phyloP scores from a whole-genome alignment of 2,113 vertebrate species.

The Salvator merianae region DNA sequence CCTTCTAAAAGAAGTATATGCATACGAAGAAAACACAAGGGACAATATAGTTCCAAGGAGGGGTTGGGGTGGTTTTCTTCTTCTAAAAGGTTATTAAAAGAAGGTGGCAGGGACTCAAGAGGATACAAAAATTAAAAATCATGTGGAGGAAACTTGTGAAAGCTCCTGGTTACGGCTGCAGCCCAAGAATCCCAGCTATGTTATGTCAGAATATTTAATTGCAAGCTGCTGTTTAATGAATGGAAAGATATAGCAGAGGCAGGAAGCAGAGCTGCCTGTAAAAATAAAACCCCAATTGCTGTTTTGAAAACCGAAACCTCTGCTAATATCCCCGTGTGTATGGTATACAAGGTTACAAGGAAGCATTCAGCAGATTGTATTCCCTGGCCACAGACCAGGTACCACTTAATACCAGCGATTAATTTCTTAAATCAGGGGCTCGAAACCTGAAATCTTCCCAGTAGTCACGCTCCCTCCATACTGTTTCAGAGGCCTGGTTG shows the following conservation, averaged over 20 bases:
- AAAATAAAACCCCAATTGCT: conserved; percentile 62
- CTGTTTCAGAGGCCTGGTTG: neutral
- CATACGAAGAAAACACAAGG: conserved; percentile 59
- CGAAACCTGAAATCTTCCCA: neutral
- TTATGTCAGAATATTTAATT: conserved; percentile 75
- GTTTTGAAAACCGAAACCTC: conserved; percentile 35
- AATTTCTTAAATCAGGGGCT: neutral
- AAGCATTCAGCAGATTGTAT: conserved; percentile 20
- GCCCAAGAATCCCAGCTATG: conserved; percentile 78
- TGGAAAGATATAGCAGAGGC: conserved; percentile 72
- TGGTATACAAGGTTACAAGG: conserved; percentile 33
- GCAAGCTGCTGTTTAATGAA: conserved; percentile 73
- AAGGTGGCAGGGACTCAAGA: conserved; percentile 70
- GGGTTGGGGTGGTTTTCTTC: conserved; percentile 51
- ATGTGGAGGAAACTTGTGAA: conserved; percentile 73
- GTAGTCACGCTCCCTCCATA: neutral
- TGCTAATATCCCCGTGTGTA: conserved; percentile 20
- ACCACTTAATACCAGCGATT: conserved; percentile 8
- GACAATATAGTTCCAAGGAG: conserved; percentile 71
- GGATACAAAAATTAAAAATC: conserved; percentile 73
- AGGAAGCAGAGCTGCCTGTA: conserved; percentile 62
- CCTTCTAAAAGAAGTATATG: conserved; percentile 64
- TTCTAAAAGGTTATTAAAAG: conserved; percentile 71
- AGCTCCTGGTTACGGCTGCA: conserved; percentile 66
- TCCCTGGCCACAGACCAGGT: neutral